phyloP scores from a whole-genome alignment of 2,113 vertebrate species.

The Pogonocichla stellata region DNA sequence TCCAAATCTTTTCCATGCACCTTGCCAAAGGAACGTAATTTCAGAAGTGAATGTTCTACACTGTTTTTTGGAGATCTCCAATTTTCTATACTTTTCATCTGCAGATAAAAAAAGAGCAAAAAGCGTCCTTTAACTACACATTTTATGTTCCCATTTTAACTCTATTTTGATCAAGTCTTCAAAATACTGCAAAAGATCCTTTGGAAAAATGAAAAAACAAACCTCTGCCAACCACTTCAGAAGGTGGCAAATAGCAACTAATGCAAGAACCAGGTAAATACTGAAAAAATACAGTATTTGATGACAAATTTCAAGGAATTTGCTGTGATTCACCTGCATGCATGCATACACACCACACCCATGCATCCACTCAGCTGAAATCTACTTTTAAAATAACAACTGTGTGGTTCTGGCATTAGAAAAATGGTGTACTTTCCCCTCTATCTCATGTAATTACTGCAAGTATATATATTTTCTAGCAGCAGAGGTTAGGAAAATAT shows the following conservation, averaged over 20 bases:
- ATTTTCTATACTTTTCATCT: constrained; percentile 53
- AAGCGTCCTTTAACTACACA: not conserved
- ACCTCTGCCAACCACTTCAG: not conserved
- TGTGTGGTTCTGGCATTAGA: not conserved
- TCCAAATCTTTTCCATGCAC: constrained; percentile 73
- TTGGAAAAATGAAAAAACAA: not conserved
- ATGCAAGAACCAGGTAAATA: not conserved
- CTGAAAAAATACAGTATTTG: fast-evolving
- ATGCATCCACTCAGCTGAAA: not conserved
- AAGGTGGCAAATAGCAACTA: not conserved
- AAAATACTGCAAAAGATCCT: not conserved
- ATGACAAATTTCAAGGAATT: not conserved
- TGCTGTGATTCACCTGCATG: not conserved
- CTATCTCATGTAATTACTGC: not conserved
- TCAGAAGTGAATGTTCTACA: constrained; percentile 70
- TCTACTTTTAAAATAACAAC: not conserved
- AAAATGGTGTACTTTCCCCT: not conserved
- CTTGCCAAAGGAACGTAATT: constrained; percentile 77
- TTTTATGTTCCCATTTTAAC: not conserved
- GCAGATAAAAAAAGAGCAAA: constrained; percentile 45
- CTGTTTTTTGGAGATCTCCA: constrained; percentile 56
- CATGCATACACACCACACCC: too few species aligned
- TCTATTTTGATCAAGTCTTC: not conserved
- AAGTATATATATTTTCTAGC: not conserved
- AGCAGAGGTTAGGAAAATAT: not conserved